Conservation (phyloP, 2,888 invertebrate genomes). For the Netelia melanura region DNA sequence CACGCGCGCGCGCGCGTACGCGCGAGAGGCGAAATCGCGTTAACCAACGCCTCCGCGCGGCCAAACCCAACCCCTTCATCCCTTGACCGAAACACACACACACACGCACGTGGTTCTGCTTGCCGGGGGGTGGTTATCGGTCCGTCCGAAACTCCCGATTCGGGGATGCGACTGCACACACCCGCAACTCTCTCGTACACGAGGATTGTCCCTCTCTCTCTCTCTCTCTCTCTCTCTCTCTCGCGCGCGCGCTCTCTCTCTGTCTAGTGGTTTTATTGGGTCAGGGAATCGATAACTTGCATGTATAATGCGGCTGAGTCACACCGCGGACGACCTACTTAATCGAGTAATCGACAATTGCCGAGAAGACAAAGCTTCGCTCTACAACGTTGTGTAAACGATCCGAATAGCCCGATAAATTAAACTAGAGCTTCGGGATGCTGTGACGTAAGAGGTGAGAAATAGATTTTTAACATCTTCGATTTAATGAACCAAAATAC, state of each 20-base stretch:
- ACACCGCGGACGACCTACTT: constrained; percentile 35
- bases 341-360: constrained; percentile 43
- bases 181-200: not conserved
- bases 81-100: constrained; percentile 6
- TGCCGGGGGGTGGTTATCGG: constrained; percentile 37
- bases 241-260: constrained; percentile 46
- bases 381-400: not conserved
- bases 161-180: constrained; percentile 7
- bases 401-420: not conserved
- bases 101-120: not conserved
- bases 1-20: constrained; percentile 49
- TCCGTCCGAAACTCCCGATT: constrained; percentile 44
- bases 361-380: constrained; percentile 4
- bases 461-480: too few species aligned
- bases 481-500: not conserved
- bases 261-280: constrained; percentile 24
- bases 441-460: too few species aligned
- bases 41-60: constrained; percentile 35
- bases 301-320: constrained; percentile 36
- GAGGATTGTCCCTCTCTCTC: constrained; percentile 35
- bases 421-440: too few species aligned
- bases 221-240: constrained; percentile 57
- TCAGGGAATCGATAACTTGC: constrained; percentile 38
- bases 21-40: constrained; percentile 62
- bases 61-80: constrained; percentile 1